Conservation (phyloP, 2,888 invertebrate genomes). For the Crioceris asparagi region DNA sequence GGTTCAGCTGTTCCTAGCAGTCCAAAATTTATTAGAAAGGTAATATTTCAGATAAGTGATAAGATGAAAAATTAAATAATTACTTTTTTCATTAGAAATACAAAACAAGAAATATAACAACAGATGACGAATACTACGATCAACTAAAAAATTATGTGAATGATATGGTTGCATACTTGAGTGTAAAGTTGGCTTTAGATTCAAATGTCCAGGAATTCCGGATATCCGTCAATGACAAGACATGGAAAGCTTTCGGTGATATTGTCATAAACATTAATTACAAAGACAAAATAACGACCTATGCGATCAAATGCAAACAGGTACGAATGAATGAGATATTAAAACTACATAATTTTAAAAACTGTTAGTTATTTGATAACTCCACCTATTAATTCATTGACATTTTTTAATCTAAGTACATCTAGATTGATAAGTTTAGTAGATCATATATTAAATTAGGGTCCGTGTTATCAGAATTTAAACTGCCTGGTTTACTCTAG, state of each 20-base stretch:
- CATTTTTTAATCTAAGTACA: too few species aligned
- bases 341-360: too few species aligned
- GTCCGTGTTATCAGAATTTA: too few species aligned
- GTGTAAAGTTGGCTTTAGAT: constrained; percentile 18
- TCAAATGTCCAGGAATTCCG: constrained; percentile 9
- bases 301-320: constrained; percentile 17
- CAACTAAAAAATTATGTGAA: constrained; percentile 12
- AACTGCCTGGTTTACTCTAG: too few species aligned
- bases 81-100: constrained; percentile 19
- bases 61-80: not conserved
- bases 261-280: constrained; percentile 13
- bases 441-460: too few species aligned
- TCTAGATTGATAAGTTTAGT: too few species aligned
- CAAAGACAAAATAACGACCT: constrained; percentile 7
- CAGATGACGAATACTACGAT: constrained; percentile 12
- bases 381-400: too few species aligned
- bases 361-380: too few species aligned
- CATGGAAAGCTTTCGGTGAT: constrained; percentile 21
- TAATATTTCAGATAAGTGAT: too few species aligned
- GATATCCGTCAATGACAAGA: constrained; percentile 18
- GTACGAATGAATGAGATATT: too few species aligned
- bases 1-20: too few species aligned
- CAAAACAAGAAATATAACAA: constrained; percentile 13
- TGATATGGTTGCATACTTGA: constrained; percentile 17
- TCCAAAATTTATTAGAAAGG: too few species aligned